Conservation (phyloP, 2,888 invertebrate genomes). For the Resseliella maxima region DNA sequence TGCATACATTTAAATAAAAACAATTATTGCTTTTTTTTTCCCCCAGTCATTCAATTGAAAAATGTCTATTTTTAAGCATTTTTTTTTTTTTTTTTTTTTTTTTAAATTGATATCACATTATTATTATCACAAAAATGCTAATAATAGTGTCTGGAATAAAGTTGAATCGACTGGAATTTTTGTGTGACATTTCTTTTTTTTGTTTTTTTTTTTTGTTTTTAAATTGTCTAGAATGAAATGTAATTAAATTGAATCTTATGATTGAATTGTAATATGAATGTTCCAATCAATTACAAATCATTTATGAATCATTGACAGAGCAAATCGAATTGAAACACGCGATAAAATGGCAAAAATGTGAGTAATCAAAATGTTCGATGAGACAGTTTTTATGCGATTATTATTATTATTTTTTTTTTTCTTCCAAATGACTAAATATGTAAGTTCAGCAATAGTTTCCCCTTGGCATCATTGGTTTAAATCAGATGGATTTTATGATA, state of each 20-base stretch:
- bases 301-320: background rate
- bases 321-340: background rate
- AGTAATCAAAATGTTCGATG: background rate
- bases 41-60: background rate
- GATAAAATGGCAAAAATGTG: background rate
- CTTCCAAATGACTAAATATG: background rate
- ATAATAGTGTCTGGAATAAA: background rate
- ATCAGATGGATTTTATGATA: background rate
- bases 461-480: background rate
- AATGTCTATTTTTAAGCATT: conserved; percentile 3
- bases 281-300: background rate
- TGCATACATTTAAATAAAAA: background rate
- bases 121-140: conserved; percentile 35
- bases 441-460: conserved; percentile 11
- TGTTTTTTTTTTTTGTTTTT: too few relatives aligned
- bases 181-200: too few relatives aligned
- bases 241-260: background rate
- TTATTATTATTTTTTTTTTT: background rate
- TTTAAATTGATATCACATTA: background rate
- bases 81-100: background rate
- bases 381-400: background rate
- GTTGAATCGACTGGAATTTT: background rate
- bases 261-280: background rate
- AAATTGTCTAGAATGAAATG: background rate
- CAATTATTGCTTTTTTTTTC: background rate